phyloP scores from a whole-genome alignment of 1,140 invertebrate genomes.

The Macrobrachium nipponense region DNA sequence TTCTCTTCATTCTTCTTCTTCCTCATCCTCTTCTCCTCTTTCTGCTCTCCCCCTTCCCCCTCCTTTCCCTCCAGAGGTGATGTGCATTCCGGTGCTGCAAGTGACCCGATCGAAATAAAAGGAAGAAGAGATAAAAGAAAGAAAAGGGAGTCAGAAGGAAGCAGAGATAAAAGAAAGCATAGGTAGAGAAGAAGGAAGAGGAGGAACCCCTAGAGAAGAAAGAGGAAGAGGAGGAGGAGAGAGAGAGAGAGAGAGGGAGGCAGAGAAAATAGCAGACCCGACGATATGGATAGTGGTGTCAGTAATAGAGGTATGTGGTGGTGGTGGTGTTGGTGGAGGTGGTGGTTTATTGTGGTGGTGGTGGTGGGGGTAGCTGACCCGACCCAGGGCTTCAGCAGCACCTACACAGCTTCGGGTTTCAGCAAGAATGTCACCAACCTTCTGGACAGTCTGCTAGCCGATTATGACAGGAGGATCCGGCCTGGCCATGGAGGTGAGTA shows the following conservation, averaged over 20 bases:
- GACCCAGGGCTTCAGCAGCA: slow-evolving; percentile 55
- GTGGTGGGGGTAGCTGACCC: not conserved
- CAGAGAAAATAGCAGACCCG: too few relatives aligned
- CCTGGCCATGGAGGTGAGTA: slow-evolving; percentile 71
- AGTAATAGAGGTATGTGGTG: slow-evolving; percentile 54
- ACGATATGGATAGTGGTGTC: slow-evolving; percentile 18
- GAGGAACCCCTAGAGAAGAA: too few relatives aligned
- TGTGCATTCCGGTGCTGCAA: too few relatives aligned
- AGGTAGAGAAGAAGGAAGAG: too few relatives aligned
- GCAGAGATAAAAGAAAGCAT: too few relatives aligned
- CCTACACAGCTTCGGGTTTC: slow-evolving; percentile 61
- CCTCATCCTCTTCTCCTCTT: not conserved
- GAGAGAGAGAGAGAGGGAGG: too few relatives aligned
- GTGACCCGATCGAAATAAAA: too few relatives aligned
- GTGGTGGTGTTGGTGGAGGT: slow-evolving; percentile 26
- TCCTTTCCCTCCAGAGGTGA: not conserved
- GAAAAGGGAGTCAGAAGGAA: too few relatives aligned
- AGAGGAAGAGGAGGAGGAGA: too few relatives aligned
- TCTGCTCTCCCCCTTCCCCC: not conserved
- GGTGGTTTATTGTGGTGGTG: slow-evolving; percentile 25
- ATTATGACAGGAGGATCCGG: slow-evolving; percentile 72
- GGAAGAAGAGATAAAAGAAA: too few relatives aligned
- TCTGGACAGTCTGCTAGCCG: slow-evolving; percentile 70
- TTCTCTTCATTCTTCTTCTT: not conserved
- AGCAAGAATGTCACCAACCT: slow-evolving; percentile 70